These are phyloP conservation scores for Gobio occitaniae DNA, from an alignment of 2,797 vertebrate species.

Conservation along the genomic window DNA sequence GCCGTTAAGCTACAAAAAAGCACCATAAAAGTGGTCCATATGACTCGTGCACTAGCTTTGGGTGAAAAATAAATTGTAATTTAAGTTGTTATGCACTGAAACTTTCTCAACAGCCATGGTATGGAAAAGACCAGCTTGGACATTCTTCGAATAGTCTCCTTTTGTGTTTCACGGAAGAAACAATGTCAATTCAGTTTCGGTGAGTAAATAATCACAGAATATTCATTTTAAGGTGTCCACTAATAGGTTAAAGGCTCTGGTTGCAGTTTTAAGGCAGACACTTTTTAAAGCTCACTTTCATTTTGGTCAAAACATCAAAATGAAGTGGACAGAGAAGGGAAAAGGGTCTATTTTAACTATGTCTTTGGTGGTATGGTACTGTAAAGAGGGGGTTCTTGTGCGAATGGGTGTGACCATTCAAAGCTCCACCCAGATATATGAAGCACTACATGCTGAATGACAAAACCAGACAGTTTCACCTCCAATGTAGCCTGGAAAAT, in stretches of 20 bases:
- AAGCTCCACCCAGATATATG: conserved; percentile 65
- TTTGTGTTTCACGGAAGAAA: background rate
- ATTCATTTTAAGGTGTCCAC: background rate
- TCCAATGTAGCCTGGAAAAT: conserved; percentile 78
- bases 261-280: conserved; percentile 24
- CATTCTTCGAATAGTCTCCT: background rate
- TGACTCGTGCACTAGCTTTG: background rate
- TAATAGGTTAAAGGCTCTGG: background rate
- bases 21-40: background rate
- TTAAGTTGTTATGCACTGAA: background rate
- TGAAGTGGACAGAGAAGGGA: conserved; percentile 34
- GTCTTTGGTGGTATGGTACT: conserved; percentile 86
- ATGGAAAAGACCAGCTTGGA: background rate
- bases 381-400: conserved; percentile 48
- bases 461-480: conserved; percentile 75
- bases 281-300: conserved; percentile 44
- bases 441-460: conserved; percentile 75
- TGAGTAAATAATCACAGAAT: conserved; percentile 4
- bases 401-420: conserved; percentile 59
- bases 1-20: background rate
- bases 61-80: background rate
- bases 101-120: background rate
- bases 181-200: background rate
- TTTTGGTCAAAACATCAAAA: conserved; percentile 52
- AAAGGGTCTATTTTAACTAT: conserved; percentile 74